phyloP scores from a whole-genome alignment of 2,797 vertebrate genomes.

The Arctocebus calabarensis region DNA sequence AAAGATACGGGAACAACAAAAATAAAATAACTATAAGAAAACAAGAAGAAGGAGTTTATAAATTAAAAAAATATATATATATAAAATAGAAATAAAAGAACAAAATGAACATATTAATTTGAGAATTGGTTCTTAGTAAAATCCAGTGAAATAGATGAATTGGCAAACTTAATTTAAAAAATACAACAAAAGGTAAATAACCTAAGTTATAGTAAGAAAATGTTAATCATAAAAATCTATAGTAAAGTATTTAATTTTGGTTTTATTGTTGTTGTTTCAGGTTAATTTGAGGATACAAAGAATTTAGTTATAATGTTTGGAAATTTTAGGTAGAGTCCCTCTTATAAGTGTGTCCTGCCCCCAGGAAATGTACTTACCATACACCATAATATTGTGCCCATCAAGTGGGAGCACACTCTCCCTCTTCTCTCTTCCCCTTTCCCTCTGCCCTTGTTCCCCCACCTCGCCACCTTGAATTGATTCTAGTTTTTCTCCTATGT shows the following conservation, averaged over 20 bases:
- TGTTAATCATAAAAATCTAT: background rate
- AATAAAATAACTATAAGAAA: background rate
- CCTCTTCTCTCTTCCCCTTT: no score
- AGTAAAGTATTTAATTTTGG: slow-evolving; percentile 16
- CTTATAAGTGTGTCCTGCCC: no score
- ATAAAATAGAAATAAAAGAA: slow-evolving; percentile 1
- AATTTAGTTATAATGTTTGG: no score
- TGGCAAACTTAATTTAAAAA: slow-evolving; percentile 41
- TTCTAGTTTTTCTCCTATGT: no score
- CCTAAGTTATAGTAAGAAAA: background rate
- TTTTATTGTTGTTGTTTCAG: no score
- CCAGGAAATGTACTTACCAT: no score
- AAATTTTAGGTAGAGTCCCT: no score
- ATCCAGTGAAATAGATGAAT: background rate
- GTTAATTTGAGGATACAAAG: no score
- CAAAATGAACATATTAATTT: slow-evolving; percentile 15
- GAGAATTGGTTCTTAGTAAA: slow-evolving; percentile 41
- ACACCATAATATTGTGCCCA: no score
- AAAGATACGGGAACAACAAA: background rate
- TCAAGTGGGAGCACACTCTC: no score
- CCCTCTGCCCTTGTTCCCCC: no score
- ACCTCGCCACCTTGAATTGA: no score
- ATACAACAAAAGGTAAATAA: slow-evolving; percentile 6
- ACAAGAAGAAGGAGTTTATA: background rate
- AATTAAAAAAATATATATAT: slow-evolving; percentile 33